Base-by-base conservation (phyloP, 1,140 invertebrate species). In the Argopecten irradians region DNA sequence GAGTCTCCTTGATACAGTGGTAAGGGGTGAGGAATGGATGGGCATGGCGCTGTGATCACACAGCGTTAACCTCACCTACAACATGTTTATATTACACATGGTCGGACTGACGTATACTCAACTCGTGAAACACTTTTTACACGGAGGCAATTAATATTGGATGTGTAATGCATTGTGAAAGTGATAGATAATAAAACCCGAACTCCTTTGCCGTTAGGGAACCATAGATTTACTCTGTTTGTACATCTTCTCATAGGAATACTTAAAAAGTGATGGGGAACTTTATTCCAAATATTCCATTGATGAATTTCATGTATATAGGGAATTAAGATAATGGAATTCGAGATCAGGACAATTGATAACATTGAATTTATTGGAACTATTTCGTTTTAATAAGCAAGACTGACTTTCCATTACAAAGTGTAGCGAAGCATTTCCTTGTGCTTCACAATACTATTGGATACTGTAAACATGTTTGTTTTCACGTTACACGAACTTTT, bases 261-360 rank as follows among this genome's bases (percentile, higher is more conserved):
- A 28, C 11, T 71, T 28, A 71, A 71, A 71, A n/a, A 71, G 55
- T 71, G 55, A 71, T 28, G 55, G 55, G n/a, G n/a, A 71, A 71
- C 55, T 71, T n/a, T 71, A 71, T 71, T 71, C 22, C 55, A 46
- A 8, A 46, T 46, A 46, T 46, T 46, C 22, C 43, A 71, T 71
- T 71, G 55, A 71, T 71, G 55, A 71, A 71, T 71, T 71, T 71
- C 55, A 71, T 28, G 55, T 71, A 71, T 71, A 71, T 71, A 3
- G 55, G 55, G 55, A 71, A 71, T 71, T 28, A 71, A n/a, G 55
- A 71, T 71, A 71, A 71, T 71, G 55, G 55, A 28, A 71, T 71
- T 71, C 22, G 55, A 71, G 55, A 71, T 71, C 55, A 71, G 55
- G 28, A 71, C 2, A 71, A n/a, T 71, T 71, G 55, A 71, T 71